phyloP scores from a whole-genome alignment of 2,888 invertebrate species.

The Vannuccia rotundouncinata region DNA sequence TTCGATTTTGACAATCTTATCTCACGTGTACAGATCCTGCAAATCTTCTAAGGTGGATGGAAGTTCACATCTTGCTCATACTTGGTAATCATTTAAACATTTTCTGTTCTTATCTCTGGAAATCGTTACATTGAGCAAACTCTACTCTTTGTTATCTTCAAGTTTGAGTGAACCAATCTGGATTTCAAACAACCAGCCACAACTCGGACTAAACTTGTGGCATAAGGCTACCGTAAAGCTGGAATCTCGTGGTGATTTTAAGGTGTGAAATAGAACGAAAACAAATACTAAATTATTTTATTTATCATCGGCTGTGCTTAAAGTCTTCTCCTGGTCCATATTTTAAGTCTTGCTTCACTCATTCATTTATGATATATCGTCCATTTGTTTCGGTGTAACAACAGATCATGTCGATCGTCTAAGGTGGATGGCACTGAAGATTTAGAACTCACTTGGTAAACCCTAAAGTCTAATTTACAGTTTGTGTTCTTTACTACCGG shows the following conservation, averaged over 20 bases:
- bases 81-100: background rate
- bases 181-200: background rate
- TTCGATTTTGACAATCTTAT: background rate
- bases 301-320: background rate
- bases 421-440: background rate
- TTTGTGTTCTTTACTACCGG: background rate
- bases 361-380: no score
- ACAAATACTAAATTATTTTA: background rate
- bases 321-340: background rate
- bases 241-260: background rate
- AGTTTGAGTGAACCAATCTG: conserved; percentile 8
- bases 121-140: background rate
- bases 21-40: background rate
- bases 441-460: conserved; percentile 16
- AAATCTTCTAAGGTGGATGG: background rate
- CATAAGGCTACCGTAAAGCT: background rate
- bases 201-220: background rate
- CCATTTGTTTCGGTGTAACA: no score
- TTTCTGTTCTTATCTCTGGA: background rate
- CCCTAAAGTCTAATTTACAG: background rate
- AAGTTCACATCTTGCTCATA: conserved; percentile 15
- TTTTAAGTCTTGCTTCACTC: background rate
- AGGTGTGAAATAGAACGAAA: background rate
- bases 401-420: conserved; percentile 6
- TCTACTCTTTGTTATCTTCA: background rate